Percentiles rank a stretch among this genome's conserved stretches.
These are phyloP conservation scores for Alcis repandata DNA, from an alignment of 2,888 invertebrate genomes.

Conservation along the genomic window DNA sequence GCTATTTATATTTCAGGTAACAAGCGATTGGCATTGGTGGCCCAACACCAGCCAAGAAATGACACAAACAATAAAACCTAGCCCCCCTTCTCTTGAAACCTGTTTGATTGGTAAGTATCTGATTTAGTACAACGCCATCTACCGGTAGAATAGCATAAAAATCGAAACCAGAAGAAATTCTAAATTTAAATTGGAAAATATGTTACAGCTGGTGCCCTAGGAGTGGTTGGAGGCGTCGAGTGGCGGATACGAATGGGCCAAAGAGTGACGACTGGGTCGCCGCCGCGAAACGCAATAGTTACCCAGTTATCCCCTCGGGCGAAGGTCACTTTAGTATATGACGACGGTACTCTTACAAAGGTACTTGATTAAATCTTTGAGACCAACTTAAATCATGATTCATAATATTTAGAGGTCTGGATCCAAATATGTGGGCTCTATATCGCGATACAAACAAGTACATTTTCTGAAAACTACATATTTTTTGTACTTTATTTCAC, in stretches of 20 bases:
- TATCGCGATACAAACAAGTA: too few relatives aligned
- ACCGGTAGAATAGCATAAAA: not conserved
- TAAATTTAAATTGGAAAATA: constrained; percentile 9
- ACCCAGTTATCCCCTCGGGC: constrained; percentile 78
- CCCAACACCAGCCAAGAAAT: constrained; percentile 78
- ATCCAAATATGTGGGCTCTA: too few relatives aligned
- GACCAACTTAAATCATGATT: too few relatives aligned
- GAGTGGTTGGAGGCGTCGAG: constrained; percentile 81
- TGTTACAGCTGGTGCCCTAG: constrained; percentile 75
- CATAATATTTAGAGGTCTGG: too few relatives aligned
- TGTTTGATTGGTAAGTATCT: constrained; percentile 74
- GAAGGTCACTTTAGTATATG: constrained; percentile 74
- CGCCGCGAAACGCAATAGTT: constrained; percentile 73
- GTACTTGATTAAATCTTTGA: constrained; percentile 52
- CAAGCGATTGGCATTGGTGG: constrained; percentile 84
- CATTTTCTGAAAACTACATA: too few relatives aligned
- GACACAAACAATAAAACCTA: constrained; percentile 73
- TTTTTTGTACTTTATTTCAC: too few relatives aligned
- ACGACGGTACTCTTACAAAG: constrained; percentile 76
- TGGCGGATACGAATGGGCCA: constrained; percentile 79
- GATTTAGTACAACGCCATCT: not conserved
- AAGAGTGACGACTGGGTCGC: constrained; percentile 70
- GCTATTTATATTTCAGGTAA: constrained; percentile 60
- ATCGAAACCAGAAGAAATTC: too few relatives aligned
- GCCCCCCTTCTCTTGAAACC: constrained; percentile 73